Conservation (phyloP, 2,888 invertebrate species). For the Heliconius ismenius region DNA sequence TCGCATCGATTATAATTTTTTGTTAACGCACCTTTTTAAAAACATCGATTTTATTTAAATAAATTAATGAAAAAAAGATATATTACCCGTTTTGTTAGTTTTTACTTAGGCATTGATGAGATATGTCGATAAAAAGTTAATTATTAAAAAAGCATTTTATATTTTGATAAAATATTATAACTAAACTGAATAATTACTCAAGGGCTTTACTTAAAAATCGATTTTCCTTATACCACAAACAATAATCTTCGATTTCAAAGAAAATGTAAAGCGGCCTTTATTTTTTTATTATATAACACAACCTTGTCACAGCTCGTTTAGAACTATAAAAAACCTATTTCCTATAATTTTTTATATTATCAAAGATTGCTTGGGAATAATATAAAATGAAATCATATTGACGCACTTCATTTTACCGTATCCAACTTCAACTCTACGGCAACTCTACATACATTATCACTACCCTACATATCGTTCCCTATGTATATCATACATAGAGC, state of each 20-base stretch:
- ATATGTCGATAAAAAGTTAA: too few relatives aligned
- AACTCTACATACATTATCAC: too few relatives aligned
- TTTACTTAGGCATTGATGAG: too few relatives aligned
- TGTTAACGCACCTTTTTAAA: neutral
- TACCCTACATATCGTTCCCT: neutral
- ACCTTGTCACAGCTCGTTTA: constrained; percentile 9
- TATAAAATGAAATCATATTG: neutral
- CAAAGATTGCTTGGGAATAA: neutral
- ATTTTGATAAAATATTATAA: neutral
- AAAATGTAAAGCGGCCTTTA: neutral
- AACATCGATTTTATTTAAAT: neutral
- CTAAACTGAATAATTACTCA: neutral
- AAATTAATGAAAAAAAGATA: neutral
- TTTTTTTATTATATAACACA: neutral
- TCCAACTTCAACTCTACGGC: too few relatives aligned
- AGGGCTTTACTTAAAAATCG: neutral
- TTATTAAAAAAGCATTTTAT: too few relatives aligned
- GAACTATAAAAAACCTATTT: constrained; percentile 17
- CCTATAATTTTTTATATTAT: constrained; percentile 2
- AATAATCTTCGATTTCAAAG: neutral
- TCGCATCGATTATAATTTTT: neutral
- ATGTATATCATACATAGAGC: neutral
- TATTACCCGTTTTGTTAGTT: too few relatives aligned
- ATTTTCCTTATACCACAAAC: neutral
- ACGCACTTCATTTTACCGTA: neutral